Conservation (phyloP, 1,140 invertebrate species). For the Myzus persicae region DNA sequence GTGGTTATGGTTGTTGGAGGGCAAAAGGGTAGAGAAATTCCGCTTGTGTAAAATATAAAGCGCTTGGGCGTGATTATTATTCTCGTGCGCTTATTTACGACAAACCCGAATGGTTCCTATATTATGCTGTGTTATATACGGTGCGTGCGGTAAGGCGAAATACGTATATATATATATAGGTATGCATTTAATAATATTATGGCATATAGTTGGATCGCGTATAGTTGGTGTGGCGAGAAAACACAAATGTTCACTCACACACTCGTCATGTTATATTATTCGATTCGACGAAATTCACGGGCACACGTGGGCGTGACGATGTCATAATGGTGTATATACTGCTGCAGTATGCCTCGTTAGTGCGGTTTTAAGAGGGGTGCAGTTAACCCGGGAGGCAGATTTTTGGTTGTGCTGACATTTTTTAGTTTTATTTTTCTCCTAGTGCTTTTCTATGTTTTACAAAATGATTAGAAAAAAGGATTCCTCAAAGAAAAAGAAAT, state of each 20-base stretch:
- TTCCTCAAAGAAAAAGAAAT: no score
- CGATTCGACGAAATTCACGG: background rate
- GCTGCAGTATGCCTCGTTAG: no score
- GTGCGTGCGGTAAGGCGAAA: background rate
- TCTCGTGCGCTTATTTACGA: background rate
- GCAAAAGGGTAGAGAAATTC: background rate
- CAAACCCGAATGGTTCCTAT: background rate
- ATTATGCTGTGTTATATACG: background rate
- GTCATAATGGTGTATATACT: background rate
- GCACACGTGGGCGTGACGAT: background rate
- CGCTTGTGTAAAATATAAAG: background rate
- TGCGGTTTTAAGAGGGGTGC: no score
- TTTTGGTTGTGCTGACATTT: no score
- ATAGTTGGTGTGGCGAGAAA: background rate
- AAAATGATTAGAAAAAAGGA: no score
- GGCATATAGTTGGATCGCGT: background rate
- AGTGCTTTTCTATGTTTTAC: no score
- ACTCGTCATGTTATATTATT: background rate
- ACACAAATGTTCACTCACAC: background rate
- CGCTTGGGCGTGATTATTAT: conserved; percentile 9
- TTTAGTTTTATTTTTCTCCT: no score
- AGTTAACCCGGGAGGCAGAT: no score
- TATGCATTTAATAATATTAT: background rate
- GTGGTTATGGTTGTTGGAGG: background rate
- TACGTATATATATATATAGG: background rate